Conservation (phyloP, 2,113 vertebrate genomes). For the Platysteira castanea region DNA sequence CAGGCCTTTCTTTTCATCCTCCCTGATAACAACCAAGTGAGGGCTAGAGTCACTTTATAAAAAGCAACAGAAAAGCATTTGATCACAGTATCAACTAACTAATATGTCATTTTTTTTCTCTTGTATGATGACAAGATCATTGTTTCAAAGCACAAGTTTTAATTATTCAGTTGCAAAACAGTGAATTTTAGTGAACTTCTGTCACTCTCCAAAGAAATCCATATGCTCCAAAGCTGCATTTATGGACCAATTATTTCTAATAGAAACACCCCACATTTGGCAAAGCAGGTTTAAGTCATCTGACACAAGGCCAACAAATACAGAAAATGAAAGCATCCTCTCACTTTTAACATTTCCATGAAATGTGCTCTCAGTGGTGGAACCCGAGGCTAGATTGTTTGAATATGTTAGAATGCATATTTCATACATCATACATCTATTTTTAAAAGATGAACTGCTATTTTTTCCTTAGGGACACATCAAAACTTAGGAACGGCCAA, state of each 20-base stretch:
- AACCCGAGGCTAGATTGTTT: neutral
- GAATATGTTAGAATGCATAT: neutral
- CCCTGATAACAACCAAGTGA: neutral
- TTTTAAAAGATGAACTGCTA: neutral
- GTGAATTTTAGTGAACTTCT: neutral
- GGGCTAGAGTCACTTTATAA: neutral
- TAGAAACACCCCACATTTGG: neutral
- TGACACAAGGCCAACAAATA: neutral
- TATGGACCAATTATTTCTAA: neutral
- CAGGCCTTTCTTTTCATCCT: neutral
- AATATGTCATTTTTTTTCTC: neutral
- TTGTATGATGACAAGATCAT: neutral
- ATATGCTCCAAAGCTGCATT: neutral
- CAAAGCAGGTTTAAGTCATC: neutral
- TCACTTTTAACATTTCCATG: neutral
- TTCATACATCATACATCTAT: neutral
- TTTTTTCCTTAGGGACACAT: neutral
- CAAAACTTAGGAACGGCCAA: neutral
- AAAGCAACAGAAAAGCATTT: slow-evolving; percentile 22
- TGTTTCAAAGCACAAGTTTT: slow-evolving; percentile 6
- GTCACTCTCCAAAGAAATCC: neutral
- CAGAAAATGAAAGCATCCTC: neutral
- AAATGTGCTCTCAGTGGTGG: neutral
- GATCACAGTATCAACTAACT: neutral
- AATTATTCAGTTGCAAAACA: slow-evolving; percentile 8